A percentile compares a stretch with the other conserved stretches of the same genome.
phyloP scores from a whole-genome alignment of 64 coral and sea anemone species.

The Montipora cactus region DNA sequence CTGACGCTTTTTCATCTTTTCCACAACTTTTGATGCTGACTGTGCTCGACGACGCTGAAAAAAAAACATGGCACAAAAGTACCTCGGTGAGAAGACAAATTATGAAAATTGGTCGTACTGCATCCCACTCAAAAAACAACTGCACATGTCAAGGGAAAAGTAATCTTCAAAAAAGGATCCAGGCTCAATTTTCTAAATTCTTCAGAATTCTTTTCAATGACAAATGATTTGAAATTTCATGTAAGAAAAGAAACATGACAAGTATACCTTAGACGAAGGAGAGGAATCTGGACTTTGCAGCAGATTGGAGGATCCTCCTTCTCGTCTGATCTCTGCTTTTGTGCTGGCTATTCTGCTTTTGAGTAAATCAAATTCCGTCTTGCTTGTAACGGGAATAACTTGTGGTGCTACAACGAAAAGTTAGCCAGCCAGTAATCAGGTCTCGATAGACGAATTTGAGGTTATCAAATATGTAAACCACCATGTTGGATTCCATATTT shows the following conservation, averaged over 20 bases:
- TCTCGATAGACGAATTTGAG: neutral
- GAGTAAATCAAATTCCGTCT: constrained; percentile 75
- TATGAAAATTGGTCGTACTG: too few relatives aligned
- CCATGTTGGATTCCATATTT: too few relatives aligned
- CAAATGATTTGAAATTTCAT: too few relatives aligned
- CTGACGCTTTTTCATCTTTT: constrained; percentile 88
- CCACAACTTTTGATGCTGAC: constrained; percentile 86
- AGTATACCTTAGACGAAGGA: constrained; percentile 62
- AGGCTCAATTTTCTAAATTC: too few relatives aligned
- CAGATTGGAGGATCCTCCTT: constrained; percentile 39
- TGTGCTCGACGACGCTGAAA: constrained; percentile 74
- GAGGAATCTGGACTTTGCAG: constrained; percentile 64
- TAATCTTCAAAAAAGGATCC: too few relatives aligned
- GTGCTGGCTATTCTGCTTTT: constrained; percentile 80
- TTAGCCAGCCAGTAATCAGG: neutral
- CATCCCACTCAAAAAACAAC: too few relatives aligned
- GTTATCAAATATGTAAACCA: too few relatives aligned
- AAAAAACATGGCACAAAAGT: neutral
- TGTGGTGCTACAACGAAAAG: constrained; percentile 61
- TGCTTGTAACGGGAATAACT: constrained; percentile 80
- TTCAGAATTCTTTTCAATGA: too few relatives aligned
- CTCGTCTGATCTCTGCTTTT: constrained; percentile 81
- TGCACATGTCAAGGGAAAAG: too few relatives aligned
- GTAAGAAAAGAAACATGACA: too few relatives aligned
- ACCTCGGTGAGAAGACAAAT: too few relatives aligned